A percentile compares a stretch with the other conserved stretches of the same genome.
Conservation (phyloP, 2,797 vertebrate species). For the Hippocampus kuda region DNA sequence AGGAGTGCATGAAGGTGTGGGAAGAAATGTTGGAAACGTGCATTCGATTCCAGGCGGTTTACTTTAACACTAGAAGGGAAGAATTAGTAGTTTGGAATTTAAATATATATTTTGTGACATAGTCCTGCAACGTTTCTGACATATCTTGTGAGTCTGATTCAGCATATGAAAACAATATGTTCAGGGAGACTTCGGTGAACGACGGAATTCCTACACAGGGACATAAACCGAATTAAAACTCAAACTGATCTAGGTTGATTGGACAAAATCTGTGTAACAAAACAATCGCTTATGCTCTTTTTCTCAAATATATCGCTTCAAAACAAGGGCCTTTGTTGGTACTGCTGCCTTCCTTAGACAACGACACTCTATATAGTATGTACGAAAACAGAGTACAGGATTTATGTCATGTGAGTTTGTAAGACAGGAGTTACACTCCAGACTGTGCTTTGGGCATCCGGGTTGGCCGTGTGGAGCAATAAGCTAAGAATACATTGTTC, state of each 20-base stretch:
- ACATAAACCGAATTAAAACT: no score
- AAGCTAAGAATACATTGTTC: constrained; percentile 57
- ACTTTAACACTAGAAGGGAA: no score
- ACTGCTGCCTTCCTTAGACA: background rate
- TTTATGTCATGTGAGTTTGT: constrained; percentile 49
- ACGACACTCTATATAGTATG: background rate
- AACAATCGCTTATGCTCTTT: background rate
- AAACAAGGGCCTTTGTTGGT: background rate
- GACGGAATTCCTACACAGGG: no score
- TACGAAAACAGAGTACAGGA: constrained; percentile 12
- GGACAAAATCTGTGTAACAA: background rate
- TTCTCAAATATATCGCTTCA: background rate
- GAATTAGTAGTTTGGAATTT: no score
- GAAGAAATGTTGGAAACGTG: no score
- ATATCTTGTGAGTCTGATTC: no score
- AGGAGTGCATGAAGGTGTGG: no score
- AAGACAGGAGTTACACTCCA: constrained; percentile 25
- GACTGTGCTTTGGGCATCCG: constrained; percentile 33
- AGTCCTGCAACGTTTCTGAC: no score
- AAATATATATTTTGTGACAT: no score
- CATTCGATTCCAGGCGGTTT: no score
- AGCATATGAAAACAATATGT: no score
- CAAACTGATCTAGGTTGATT: background rate
- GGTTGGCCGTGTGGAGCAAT: constrained; percentile 53
- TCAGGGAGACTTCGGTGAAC: no score